phyloP scores from a whole-genome alignment of 2,888 invertebrate species.

The Diogma glabrata region DNA sequence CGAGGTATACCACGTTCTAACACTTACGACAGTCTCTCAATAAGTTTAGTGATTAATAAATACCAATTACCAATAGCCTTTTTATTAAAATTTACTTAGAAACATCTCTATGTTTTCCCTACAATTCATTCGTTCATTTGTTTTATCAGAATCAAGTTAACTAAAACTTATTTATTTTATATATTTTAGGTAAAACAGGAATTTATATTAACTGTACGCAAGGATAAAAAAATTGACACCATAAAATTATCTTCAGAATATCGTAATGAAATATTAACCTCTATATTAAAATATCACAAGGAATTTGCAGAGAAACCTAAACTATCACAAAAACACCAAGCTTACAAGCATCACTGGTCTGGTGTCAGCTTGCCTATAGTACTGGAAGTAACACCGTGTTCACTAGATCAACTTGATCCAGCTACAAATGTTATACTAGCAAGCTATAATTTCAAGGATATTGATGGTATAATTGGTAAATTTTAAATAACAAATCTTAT shows the following conservation, averaged over 20 bases:
- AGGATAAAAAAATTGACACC: slow-evolving; percentile 80
- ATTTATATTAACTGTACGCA: slow-evolving; percentile 74
- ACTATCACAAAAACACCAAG: slow-evolving; percentile 72
- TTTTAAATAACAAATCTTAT: no score
- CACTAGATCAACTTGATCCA: slow-evolving; percentile 84
- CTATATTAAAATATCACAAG: slow-evolving; percentile 72
- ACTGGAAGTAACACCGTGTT: slow-evolving; percentile 84
- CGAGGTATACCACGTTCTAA: no score
- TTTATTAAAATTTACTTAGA: no score
- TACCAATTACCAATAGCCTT: no score
- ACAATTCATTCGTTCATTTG: no score
- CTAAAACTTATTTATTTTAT: background rate
- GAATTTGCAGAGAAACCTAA: slow-evolving; percentile 71
- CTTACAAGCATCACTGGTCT: slow-evolving; percentile 95
- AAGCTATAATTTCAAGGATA: slow-evolving; percentile 75
- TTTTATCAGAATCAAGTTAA: no score
- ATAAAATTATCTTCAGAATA: slow-evolving; percentile 97
- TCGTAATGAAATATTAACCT: slow-evolving; percentile 81
- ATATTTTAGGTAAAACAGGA: slow-evolving; percentile 43
- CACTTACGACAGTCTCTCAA: no score
- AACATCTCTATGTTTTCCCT: no score
- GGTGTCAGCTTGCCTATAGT: slow-evolving; percentile 78
- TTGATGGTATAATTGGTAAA: slow-evolving; percentile 58
- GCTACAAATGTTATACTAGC: slow-evolving; percentile 71
- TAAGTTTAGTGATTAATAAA: no score